Evolutionary conservation across 2,888 invertebrate species (phyloP).

Genomic region (Lumbricus terrestris): DNA sequence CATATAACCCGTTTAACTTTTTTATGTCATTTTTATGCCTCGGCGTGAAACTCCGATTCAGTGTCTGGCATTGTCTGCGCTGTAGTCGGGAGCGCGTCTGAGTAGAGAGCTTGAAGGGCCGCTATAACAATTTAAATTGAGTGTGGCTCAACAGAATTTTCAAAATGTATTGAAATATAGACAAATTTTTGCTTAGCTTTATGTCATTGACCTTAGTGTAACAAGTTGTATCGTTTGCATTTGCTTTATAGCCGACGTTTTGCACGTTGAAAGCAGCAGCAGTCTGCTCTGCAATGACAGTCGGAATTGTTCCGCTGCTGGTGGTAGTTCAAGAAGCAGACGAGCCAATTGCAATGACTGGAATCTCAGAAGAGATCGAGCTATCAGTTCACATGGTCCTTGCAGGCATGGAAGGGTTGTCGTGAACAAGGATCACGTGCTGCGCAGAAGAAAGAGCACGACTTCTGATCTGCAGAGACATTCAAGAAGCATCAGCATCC

Average conservation of each 20-base stretch:
- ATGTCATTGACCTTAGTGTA: neutral
- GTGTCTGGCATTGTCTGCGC: too few species aligned
- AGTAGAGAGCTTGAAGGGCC: too few species aligned
- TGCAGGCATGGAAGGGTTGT: neutral
- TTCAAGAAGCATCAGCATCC: neutral
- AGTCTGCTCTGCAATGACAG: neutral
- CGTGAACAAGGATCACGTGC: neutral
- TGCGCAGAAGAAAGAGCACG: neutral
- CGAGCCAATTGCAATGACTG: neutral
- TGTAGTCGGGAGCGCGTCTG: too few species aligned
- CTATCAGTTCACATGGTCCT: neutral
- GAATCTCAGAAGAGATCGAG: neutral
- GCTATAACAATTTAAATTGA: too few species aligned
- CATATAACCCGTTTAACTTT: neutral
- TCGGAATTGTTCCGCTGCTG: neutral
- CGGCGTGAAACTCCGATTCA: too few species aligned
- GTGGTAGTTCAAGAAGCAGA: neutral
- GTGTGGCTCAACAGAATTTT: neutral
- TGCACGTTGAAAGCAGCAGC: neutral
- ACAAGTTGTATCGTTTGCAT: neutral
- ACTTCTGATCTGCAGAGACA: neutral
- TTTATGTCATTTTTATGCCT: neutral
- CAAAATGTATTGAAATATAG: neutral
- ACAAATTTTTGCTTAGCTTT: neutral
- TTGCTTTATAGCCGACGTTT: neutral